Evolutionary conservation across 2,797 vertebrate genomes (phyloP), one percentile per base, ranked within the genome.

Genomic region (Leptodactylus fallax): DNA sequence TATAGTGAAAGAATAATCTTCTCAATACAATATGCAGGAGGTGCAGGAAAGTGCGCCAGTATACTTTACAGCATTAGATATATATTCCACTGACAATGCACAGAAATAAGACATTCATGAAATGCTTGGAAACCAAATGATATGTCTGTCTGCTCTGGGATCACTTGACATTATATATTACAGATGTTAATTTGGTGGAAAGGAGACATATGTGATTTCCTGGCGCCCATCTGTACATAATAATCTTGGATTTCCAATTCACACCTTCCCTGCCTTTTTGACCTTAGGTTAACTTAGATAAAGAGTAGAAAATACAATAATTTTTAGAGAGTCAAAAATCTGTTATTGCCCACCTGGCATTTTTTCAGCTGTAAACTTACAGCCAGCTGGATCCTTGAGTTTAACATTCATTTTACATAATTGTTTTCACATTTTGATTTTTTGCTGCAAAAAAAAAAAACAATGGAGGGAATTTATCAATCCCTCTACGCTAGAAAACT

Each of bases 361-460:
- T 67, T 56, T 74, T 76, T 80, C 71, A 49, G 53, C 19, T 56
- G 76, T 86, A 80, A 86, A 61, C 19, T 80, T 83, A 65, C 60
- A 58, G 86, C 81, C 87, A 88, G 87, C 74, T 85, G 87, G 76
- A 71, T 85, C 11, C n/a, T 83, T n/a, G 58, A 56, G 79, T 56
- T 87, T 87, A 56, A 87, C 83, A 58, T 58, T 72, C 19, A 51
- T 85, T 84, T 84, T 85, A 80, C 84, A 84, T 55, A 36, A 88
- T 58, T 85, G 76, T 85, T 81, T 88, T 88, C 58, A 81, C 77
- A 74, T 79, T 80, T 88, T 79, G 79, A 88, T 79, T 61, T 88
- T 87, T 63, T 72, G 77, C 53, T 74, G 80, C 79, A 53, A 77
- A 60, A n/a, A 45, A 61, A 36, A 36, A 1, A 36, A 36, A 36